Conservation (phyloP, 2,113 vertebrate genomes). For the Protobothrops flavoviridis region DNA sequence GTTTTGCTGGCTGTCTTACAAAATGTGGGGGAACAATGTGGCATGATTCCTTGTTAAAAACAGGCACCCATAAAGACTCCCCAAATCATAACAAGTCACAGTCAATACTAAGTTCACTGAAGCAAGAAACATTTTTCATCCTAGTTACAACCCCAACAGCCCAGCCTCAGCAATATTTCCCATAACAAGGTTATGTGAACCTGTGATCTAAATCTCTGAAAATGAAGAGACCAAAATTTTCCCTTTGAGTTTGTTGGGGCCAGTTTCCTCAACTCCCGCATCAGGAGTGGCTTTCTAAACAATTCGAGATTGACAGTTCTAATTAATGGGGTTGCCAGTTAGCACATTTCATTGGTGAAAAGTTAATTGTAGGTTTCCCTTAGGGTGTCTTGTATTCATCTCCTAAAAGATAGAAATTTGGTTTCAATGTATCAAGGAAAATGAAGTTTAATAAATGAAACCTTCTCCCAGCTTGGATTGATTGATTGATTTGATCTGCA, state of each 20-base stretch:
- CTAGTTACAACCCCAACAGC: not conserved
- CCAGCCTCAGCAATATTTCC: conserved; percentile 41
- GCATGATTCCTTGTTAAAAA: conserved; percentile 1
- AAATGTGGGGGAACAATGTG: not conserved
- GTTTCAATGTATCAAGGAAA: not conserved
- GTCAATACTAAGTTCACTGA: conserved; percentile 47
- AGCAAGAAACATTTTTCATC: conserved; percentile 40
- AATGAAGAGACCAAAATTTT: conserved; percentile 20
- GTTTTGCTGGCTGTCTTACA: not conserved
- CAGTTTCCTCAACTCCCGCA: not conserved
- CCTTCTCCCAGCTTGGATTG: conserved; percentile 2
- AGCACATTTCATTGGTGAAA: not conserved
- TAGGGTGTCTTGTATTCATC: not conserved
- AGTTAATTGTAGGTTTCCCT: conserved; percentile 9
- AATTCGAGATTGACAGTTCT: not conserved
- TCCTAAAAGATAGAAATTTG: not conserved
- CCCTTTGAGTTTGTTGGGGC: not conserved
- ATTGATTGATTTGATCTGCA: not conserved
- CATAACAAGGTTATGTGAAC: conserved; percentile 41
- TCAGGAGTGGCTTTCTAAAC: not conserved
- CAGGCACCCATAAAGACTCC: conserved; percentile 40
- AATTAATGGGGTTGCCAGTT: not conserved
- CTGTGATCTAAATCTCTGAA: conserved; percentile 10
- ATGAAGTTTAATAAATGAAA: not conserved
- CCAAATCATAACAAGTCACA: conserved; percentile 47